Base-by-base conservation (phyloP, 1,140 invertebrate genomes). In the Drosophila pandora region DNA sequence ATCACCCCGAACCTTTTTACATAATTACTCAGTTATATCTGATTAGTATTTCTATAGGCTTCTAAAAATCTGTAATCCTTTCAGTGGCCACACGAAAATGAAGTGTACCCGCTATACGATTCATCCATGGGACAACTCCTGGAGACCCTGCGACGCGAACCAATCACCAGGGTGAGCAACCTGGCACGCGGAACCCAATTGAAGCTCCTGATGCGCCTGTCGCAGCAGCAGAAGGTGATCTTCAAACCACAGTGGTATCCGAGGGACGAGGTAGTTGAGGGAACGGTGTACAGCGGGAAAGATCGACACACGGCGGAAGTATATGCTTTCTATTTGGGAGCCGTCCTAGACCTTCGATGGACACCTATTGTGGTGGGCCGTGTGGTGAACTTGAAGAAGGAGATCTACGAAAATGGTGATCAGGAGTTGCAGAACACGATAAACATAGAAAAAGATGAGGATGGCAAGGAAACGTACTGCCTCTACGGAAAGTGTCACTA, bases 251-350 rank as follows among this genome's bases (percentile, higher is more conserved):
- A 96, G 90, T 97, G 97, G 95, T 98, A 98, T 92, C 90, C 93
- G 6, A 93, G 95, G 83, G 94, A 95, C 62, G 93, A 95, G 81
- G 91, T 98, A 5, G 94, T 98, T 49, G 93, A 94, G 71, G 97
- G 96, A 2, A 93, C 94, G 37, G 96, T 97, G 8, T 98, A 98
- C 93, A 94, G 94, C 48, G 98, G 98, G 13, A 96, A 96, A 91
- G 98, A 99, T 92, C 93, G 97, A 9, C 97, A 98, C 88, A 96
- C 96, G 92, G 97, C 96, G n/a, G 98, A 99, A 94, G 95, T 98
- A n/a, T 95, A 96, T 77, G 96, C 96, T n/a, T 98, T 98, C 92
- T 97, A 98, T 92, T 93, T 98, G 63, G 96, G 95, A 49, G 94
- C 95, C 55, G 92, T 98, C 21, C 91, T 99, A 13, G 95, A 95